phyloP scores from a whole-genome alignment of 2,888 invertebrate genomes.

The Melitaea athalia region DNA sequence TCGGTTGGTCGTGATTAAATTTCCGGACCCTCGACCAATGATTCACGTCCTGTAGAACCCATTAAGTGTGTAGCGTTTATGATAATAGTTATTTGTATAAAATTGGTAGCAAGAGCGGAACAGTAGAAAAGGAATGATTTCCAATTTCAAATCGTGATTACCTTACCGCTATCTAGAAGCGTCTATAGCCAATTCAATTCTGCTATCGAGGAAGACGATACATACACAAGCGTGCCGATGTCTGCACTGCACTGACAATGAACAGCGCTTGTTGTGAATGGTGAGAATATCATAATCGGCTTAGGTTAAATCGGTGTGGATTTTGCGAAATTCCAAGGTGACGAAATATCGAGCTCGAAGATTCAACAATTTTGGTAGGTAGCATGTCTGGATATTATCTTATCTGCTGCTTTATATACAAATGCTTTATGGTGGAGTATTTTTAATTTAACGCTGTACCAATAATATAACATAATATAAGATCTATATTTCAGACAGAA shows the following conservation, averaged over 20 bases:
- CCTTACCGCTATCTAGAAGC: neutral
- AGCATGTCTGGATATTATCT: neutral
- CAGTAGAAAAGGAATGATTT: neutral
- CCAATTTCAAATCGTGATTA: conserved; percentile 3
- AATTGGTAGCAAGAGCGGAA: neutral
- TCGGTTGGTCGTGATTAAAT: too few species aligned
- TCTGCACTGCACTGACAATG: conserved; percentile 1
- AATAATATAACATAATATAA: too few species aligned
- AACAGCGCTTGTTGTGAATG: neutral
- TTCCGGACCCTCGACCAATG: too few species aligned
- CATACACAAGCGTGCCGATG: neutral
- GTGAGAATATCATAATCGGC: conserved; percentile 1
- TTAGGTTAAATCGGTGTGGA: neutral
- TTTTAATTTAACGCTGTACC: too few species aligned
- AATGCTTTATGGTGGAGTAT: neutral
- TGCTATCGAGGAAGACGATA: neutral
- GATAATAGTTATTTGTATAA: too few species aligned
- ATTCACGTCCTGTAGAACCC: too few species aligned
- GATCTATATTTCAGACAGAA: too few species aligned
- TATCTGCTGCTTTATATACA: neutral
- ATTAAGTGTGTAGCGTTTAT: too few species aligned
- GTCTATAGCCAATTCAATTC: neutral
- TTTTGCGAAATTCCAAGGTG: neutral
- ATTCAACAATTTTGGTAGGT: neutral
- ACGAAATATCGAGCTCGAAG: neutral